Evolutionary conservation across 1,140 invertebrate genomes (phyloP).

Genomic region (Macrostomum lignano): DNA sequence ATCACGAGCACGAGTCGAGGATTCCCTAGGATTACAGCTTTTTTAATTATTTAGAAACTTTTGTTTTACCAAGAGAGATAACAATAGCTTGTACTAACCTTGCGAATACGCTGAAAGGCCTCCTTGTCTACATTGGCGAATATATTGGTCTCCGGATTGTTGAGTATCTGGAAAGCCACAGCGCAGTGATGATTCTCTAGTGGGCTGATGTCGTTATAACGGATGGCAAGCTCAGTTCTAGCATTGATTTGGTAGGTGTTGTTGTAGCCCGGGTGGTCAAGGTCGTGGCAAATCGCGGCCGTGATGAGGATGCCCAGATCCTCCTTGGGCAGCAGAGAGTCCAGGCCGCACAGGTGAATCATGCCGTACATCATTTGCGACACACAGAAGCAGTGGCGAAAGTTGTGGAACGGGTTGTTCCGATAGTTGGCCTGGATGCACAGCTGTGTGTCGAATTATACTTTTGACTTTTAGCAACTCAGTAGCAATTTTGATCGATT

Average conservation of each 20-base stretch:
- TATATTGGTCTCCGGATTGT: constrained; percentile 44
- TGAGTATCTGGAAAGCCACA: constrained; percentile 48
- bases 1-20: too few species aligned
- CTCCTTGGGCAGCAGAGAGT: constrained; percentile 38
- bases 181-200: constrained; percentile 64
- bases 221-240: constrained; percentile 47
- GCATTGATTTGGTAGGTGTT: constrained; percentile 41
- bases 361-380: constrained; percentile 51
- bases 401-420: constrained; percentile 64
- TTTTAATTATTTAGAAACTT: too few species aligned
- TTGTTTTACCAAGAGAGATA: too few species aligned
- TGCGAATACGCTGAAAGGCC: too few species aligned
- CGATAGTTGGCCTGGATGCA: too few species aligned
- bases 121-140: too few species aligned
- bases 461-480: too few species aligned
- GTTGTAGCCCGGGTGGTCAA: constrained; percentile 30
- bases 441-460: too few species aligned
- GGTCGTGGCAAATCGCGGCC: constrained; percentile 43
- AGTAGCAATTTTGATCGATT: too few species aligned
- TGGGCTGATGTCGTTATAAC: constrained; percentile 62
- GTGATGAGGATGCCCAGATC: constrained; percentile 49
- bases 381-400: constrained; percentile 59
- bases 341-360: constrained; percentile 32
- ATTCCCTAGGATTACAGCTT: too few species aligned
- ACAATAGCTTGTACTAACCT: too few species aligned